Percentiles rank a stretch among this genome's conserved stretches.
Evolutionary conservation across 92 coral and sea anemone species (phyloP).

Genomic region (Palythoa heliodiscus): DNA sequence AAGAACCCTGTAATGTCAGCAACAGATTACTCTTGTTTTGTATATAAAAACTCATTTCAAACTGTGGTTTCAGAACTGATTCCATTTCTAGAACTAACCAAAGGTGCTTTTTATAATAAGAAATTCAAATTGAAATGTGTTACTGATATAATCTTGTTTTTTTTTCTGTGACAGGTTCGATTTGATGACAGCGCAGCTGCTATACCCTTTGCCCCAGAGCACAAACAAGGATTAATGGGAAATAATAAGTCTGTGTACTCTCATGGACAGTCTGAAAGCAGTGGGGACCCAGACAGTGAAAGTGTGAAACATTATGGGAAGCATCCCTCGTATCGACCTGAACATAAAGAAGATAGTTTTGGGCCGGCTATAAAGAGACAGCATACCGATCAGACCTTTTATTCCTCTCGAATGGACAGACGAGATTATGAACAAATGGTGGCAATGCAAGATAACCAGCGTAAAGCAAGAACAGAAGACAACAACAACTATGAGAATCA

Average conservation of each 20-base stretch:
- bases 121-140: neutral
- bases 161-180: constrained; percentile 61
- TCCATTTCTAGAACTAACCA: too few relatives aligned
- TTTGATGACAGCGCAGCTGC: constrained; percentile 66
- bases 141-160: neutral
- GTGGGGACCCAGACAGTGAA: constrained; percentile 33
- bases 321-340: constrained; percentile 18
- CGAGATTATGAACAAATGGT: constrained; percentile 45
- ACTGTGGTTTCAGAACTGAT: too few relatives aligned
- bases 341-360: constrained; percentile 31
- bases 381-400: constrained; percentile 37
- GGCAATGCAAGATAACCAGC: constrained; percentile 37
- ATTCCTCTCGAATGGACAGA: constrained; percentile 36
- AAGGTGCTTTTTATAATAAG: neutral
- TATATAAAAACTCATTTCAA: too few relatives aligned
- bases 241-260: constrained; percentile 61
- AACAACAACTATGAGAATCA: constrained; percentile 47
- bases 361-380: constrained; percentile 52
- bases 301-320: constrained; percentile 28
- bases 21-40: too few relatives aligned
- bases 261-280: constrained; percentile 55
- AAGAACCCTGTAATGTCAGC: too few relatives aligned
- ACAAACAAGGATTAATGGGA: constrained; percentile 62
- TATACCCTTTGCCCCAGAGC: constrained; percentile 47
- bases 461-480: constrained; percentile 27